A percentile compares a stretch with the other conserved stretches of the same genome.
Evolutionary conservation across 2,113 vertebrate species (phyloP).

Genomic region (Corapipo altera): DNA sequence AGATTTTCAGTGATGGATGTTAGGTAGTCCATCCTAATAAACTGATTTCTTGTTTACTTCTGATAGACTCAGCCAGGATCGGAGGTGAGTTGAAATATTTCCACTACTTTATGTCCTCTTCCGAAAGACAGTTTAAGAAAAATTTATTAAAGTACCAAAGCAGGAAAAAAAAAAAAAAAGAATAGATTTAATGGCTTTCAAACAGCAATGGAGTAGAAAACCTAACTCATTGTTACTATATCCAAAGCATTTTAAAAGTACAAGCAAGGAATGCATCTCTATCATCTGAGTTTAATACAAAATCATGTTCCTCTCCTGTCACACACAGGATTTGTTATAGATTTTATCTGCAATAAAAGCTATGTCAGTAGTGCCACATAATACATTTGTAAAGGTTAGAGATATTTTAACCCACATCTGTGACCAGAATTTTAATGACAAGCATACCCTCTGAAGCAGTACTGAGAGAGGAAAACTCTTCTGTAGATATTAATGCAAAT

Average conservation of each 20-base stretch:
- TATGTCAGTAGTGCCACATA: constrained; percentile 72
- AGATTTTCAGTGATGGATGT: not conserved
- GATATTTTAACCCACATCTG: constrained; percentile 76
- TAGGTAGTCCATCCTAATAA: not conserved
- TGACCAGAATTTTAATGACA: constrained; percentile 74
- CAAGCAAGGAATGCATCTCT: constrained; percentile 62
- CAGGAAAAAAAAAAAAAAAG: not conserved
- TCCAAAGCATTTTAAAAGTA: constrained; percentile 62
- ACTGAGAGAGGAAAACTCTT: constrained; percentile 44
- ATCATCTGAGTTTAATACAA: constrained; percentile 72
- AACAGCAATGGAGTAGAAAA: constrained; percentile 12
- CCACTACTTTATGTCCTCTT: not conserved
- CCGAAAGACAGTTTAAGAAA: constrained; percentile 44
- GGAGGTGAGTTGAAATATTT: constrained; percentile 47
- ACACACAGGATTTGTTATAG: constrained; percentile 74
- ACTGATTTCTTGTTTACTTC: constrained; percentile 20
- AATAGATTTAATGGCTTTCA: constrained; percentile 47
- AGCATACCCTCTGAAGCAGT: constrained; percentile 56
- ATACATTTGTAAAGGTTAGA: constrained; percentile 78
- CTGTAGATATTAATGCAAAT: constrained; percentile 69
- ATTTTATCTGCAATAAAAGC: constrained; percentile 78
- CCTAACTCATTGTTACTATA: constrained; percentile 53
- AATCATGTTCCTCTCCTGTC: constrained; percentile 72
- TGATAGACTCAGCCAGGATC: constrained; percentile 38
- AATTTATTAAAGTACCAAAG: constrained; percentile 25